These are phyloP conservation scores for Hedychridium roseum DNA, from an alignment of 2,888 invertebrate species.

Conservation along the genomic window DNA sequence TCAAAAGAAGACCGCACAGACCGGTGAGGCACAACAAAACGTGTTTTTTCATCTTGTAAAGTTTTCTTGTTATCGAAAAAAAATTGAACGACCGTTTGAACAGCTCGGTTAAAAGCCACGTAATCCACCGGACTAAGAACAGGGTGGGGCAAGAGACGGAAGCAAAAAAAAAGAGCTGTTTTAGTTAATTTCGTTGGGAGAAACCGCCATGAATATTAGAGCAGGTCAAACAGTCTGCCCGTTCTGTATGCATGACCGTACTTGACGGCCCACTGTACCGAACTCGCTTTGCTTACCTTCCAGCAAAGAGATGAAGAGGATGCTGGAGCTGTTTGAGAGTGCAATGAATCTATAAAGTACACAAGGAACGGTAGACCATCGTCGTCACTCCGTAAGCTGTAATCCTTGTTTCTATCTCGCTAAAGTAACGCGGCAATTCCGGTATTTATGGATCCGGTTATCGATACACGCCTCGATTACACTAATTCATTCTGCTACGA, in stretches of 20 bases:
- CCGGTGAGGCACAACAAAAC: too few relatives aligned
- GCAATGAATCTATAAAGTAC: constrained; percentile 52
- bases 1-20: too few relatives aligned
- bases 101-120: too few relatives aligned
- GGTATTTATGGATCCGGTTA: too few relatives aligned
- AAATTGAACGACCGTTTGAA: too few relatives aligned
- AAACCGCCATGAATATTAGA: constrained; percentile 19
- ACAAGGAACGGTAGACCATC: constrained; percentile 21
- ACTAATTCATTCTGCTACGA: too few relatives aligned
- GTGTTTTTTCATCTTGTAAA: too few relatives aligned
- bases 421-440: too few relatives aligned
- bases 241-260: constrained; percentile 12
- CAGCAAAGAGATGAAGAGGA: constrained; percentile 60
- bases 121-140: too few relatives aligned
- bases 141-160: background rate
- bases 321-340: constrained; percentile 57
- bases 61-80: too few relatives aligned
- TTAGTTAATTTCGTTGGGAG: constrained; percentile 21
- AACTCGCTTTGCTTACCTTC: constrained; percentile 15
- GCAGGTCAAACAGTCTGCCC: constrained; percentile 22
- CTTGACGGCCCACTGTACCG: constrained; percentile 1
- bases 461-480: too few relatives aligned
- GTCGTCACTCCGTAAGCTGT: constrained; percentile 6
- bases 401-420: too few relatives aligned
- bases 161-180: background rate